Evolutionary conservation across 2,113 vertebrate species (phyloP), one percentile per base, ranked within the genome.

Genomic region (Perca schrenkii): DNA sequence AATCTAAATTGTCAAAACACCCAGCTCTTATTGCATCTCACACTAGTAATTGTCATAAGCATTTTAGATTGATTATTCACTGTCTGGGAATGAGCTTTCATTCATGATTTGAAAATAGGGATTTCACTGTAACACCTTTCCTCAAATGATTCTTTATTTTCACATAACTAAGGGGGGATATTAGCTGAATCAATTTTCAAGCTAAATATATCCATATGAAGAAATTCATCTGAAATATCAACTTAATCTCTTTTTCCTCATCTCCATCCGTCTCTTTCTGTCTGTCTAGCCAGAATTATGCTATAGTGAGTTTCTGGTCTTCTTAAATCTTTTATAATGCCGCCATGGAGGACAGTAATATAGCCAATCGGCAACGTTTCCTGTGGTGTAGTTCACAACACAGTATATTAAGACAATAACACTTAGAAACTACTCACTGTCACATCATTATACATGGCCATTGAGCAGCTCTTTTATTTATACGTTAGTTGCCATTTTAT

Each of bases 1-100:
- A 97, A 97, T 97, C 96, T 96, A 95, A 96, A 82, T 95, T 98
- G 97, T 97, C 97, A 98, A 97, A 98, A 97, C 96, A 95, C 94
- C 85, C 93, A 83, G 94, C 92, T 95, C 96, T 95, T 95, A 94
- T 94, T 96, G 93, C 95, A 96, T 96, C 95, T 93, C 87, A 87
- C 93, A 94, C 94, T 96, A 95, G 96, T 98, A 97, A 97, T 97
- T 98, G 96, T 98, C 97, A 98, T 97, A 98, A 97, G 96, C 95
- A 95, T 96, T 97, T 95, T 93, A 96, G 96, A 98, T 97, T 97
- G 96, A 98, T 98, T 97, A 96, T 96, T 95, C 94, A 92, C 95
- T 94, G 94, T 96, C 96, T 95, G 92, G 92, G 95, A 95, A 94
- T 94, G 96, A 97, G 96, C 79, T 95, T 96, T 96, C 96, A 97